Percentiles rank a stretch among this genome's conserved stretches.
These are phyloP conservation scores for Meandrusa payeni DNA, from an alignment of 2,888 invertebrate genomes.

Conservation along the genomic window DNA sequence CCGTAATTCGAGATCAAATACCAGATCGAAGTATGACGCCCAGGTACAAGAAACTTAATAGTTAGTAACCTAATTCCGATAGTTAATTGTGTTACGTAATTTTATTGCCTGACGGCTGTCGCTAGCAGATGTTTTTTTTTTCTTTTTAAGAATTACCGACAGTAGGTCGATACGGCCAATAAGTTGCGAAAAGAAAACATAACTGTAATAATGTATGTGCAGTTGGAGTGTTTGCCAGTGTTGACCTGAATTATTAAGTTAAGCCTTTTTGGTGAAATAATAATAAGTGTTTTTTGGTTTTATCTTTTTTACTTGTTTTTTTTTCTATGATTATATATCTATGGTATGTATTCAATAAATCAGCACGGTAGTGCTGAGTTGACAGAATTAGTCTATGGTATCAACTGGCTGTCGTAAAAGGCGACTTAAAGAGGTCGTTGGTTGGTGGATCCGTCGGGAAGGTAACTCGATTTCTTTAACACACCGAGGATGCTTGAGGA, in stretches of 20 bases:
- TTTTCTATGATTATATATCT: too few species aligned
- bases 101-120: neutral
- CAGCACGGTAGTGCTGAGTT: too few species aligned
- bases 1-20: too few species aligned
- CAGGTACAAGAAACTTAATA: neutral
- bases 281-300: neutral
- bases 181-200: conserved; percentile 26
- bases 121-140: conserved; percentile 13
- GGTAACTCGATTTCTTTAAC: too few species aligned
- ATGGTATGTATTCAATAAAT: too few species aligned
- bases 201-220: conserved; percentile 25
- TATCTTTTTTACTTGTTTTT: too few species aligned
- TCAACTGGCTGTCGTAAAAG: too few species aligned
- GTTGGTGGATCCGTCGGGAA: too few species aligned
- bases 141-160: conserved; percentile 7
- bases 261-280: neutral
- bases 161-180: conserved; percentile 24
- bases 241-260: conserved; percentile 18
- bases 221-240: conserved; percentile 17
- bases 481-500: too few species aligned
- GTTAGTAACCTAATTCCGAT: neutral
- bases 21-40: too few species aligned
- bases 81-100: conserved; percentile 8
- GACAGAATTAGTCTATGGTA: too few species aligned
- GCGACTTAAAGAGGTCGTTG: too few species aligned